Percentiles rank a stretch among this genome's conserved stretches.
Conservation (phyloP, 1,140 invertebrate genomes). For the Euura lappo region DNA sequence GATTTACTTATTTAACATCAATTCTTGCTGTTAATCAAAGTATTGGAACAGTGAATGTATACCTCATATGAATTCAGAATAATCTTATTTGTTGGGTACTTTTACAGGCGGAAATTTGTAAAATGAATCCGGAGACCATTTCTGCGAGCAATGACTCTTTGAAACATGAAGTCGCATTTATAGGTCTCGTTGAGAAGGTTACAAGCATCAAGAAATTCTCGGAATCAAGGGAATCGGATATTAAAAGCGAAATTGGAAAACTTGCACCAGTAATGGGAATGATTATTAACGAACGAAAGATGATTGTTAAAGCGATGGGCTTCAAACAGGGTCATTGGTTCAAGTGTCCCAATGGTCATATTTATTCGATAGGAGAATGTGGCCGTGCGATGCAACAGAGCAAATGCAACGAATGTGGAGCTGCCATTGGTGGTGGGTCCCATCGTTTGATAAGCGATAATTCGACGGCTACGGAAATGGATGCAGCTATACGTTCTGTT, state of each 20-base stretch:
- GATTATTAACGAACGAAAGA: constrained; percentile 54
- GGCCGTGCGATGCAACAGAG: constrained; percentile 69
- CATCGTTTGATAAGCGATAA: constrained; percentile 65
- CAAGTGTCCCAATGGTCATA: constrained; percentile 65
- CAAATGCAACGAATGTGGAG: constrained; percentile 69
- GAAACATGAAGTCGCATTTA: constrained; percentile 9
- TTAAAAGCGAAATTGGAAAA: neutral
- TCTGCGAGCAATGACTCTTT: neutral
- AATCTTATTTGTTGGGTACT: neutral
- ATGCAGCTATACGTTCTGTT: constrained; percentile 60
- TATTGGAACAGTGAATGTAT: neutral
- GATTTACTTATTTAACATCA: neutral
- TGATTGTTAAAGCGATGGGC: constrained; percentile 59
- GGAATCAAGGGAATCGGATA: neutral
- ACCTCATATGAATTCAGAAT: too few relatives aligned
- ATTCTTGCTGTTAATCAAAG: neutral
- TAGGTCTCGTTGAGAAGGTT: constrained; percentile 19
- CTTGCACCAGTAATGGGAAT: constrained; percentile 30
- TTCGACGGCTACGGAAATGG: constrained; percentile 65
- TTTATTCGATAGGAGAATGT: constrained; percentile 69
- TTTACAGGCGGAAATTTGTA: neutral
- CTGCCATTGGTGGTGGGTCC: constrained; percentile 65
- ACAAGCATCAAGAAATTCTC: constrained; percentile 6
- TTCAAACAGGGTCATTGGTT: constrained; percentile 63
- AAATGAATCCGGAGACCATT: too few relatives aligned